Evolutionary conservation across 2,888 invertebrate genomes (phyloP), one percentile per base, ranked within the genome.

Genomic region (Euphydryas editha): DNA sequence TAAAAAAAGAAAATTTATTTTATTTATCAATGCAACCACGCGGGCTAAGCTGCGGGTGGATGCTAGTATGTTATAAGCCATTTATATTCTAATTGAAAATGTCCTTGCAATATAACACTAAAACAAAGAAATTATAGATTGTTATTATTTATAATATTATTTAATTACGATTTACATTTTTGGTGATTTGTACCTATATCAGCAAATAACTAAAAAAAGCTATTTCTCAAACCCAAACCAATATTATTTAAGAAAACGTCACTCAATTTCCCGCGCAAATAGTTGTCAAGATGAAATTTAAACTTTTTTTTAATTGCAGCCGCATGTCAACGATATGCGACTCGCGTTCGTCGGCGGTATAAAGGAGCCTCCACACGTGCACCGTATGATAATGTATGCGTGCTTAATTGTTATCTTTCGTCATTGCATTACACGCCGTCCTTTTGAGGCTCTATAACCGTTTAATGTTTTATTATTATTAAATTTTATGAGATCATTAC

Each of bases 291-390:
- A 42, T 63, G 54, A 54, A 30, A 51, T 66, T 63, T 65, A 57
- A 65, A 69, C 62, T 68, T 72, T 69, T 75, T 76, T 76, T 75
- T 77, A 79, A 79, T 78, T 77, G 78, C 78, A 73, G 74, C 67
- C 71, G 69, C 69, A 70, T 73, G 72, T 69, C 57, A 67, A 65
- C 63, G 36, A 73, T 73, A 81, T 78, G 77, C 80, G 46, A 60
- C 55, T 62, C 67, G 73, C 79, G 81, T 79, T 69, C 70, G 75
- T 72, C 82, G 82, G 79, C 75, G 69, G 75, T 62, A 77, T 74
- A 81, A 80, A 82, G 79, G 69, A 58, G 72, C 69, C 61, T 59
- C 66, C 68, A 62, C 49, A 54, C 77, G 78, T 74, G 76, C 59
- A 61, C 54, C 75, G 81, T 79, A 81, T 81, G 61, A 18, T 70